Base-by-base conservation (phyloP, 1,140 invertebrate species). In the Diabrotica undecimpunctata region DNA sequence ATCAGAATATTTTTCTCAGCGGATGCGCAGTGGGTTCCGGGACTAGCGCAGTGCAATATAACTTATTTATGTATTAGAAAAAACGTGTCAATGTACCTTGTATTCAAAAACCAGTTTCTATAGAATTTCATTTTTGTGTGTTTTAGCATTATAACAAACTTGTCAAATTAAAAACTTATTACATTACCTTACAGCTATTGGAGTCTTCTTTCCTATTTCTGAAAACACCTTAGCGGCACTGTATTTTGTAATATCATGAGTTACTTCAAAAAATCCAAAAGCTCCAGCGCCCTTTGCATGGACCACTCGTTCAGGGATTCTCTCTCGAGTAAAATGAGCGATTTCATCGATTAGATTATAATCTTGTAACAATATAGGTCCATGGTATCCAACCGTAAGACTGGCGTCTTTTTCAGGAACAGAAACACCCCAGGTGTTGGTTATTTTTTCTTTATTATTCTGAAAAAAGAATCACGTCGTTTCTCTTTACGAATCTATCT, bases 231-330 rank as follows among this genome's bases (percentile, higher is more conserved):
- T 87, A 0, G 94, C 93, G 73, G 92, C 92, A 68, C 83, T 85
- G 70, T 93, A 95, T 67, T 87, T 83, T 4, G 84, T 85, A 37
- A 95, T 92, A 74, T 94, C 91, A 74, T 94, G 87, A 2, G 91
- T 95, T 1, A 91, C 87, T 79, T 98, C 95, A 79, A 98, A 97
- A 76, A 96, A 96, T 2, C 97, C 97, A 82, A 97, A 98, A 10
- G 96, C 97, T 70, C 95, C 95, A 61, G 91, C 94, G 73, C 96
- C 97, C 82, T 98, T 98, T 0, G 96, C 97, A 81, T 99, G 96
- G 0, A 98, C 97, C 0, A 98, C 96, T 75, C 97, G 85, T 80
- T 99, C 97, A 0, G 97, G 96, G 73, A 99, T 98, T 63, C 97
- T 84, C 79, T 99, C 97, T 38, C 96, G 84, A 77, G 91, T 89